A percentile compares a stretch with the other conserved stretches of the same genome.
Evolutionary conservation across 2,888 invertebrate species (phyloP).

Genomic region (Callinectes sapidus): DNA sequence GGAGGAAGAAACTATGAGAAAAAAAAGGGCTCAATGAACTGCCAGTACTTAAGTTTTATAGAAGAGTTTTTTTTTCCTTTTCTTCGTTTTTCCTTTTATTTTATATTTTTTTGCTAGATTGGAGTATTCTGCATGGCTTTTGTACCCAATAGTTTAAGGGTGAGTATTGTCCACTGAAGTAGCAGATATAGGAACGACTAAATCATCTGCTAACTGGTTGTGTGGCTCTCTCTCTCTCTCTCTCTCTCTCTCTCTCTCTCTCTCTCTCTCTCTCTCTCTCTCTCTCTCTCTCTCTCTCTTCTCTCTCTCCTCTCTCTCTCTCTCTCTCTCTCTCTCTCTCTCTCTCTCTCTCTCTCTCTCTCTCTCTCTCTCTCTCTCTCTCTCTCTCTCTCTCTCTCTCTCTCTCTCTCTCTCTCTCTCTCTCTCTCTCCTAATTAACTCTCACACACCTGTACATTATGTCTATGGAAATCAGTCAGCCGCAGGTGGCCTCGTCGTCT

Average conservation of each 20-base stretch:
- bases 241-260: neutral
- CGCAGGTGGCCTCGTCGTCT: neutral
- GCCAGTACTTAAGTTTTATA: too few species aligned
- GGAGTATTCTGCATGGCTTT: neutral
- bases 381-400: conserved; percentile 1
- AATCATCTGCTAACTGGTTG: neutral
- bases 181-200: neutral
- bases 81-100: too few species aligned
- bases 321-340: neutral
- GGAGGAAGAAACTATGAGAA: too few species aligned
- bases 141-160: neutral
- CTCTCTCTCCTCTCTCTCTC: neutral
- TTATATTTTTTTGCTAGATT: neutral
- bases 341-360: conserved; percentile 1
- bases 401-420: conserved; percentile 1
- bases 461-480: neutral
- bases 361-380: conserved; percentile 1
- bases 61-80: too few species aligned
- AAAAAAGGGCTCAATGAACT: too few species aligned
- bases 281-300: conserved; percentile 1
- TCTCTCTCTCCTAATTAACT: neutral
- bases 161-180: neutral
- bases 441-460: neutral
- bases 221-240: neutral
- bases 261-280: neutral